A percentile compares a stretch with the other conserved stretches of the same genome.
These are phyloP conservation scores for Lineus longissimus DNA, from an alignment of 1,140 invertebrate species.

Conservation along the genomic window DNA sequence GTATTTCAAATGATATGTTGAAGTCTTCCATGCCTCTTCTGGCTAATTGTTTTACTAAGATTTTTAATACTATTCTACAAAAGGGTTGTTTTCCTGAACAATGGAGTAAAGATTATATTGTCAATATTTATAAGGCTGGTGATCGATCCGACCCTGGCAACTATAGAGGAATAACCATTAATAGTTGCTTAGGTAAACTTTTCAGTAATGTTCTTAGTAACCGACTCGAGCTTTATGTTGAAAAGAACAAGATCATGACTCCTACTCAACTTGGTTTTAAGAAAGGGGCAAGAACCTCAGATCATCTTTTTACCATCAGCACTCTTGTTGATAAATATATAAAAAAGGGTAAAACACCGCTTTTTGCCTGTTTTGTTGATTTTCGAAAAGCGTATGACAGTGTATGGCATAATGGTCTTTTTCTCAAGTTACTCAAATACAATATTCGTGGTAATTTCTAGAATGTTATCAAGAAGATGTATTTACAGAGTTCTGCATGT, in stretches of 20 bases:
- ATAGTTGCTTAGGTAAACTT: not conserved
- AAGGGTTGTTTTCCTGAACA: not conserved
- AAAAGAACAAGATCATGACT: not conserved
- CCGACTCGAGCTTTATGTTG: not conserved
- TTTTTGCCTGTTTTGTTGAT: not conserved
- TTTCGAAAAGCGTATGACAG: not conserved
- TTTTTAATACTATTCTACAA: slow-evolving; percentile 9
- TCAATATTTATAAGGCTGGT: slow-evolving; percentile 10
- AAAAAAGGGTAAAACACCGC: too few relatives aligned
- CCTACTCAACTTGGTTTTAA: not conserved
- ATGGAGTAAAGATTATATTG: slow-evolving; percentile 12
- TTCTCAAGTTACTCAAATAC: not conserved
- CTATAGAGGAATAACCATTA: slow-evolving; percentile 8
- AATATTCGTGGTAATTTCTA: not conserved
- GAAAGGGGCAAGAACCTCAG: not conserved
- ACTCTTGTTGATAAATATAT: not conserved
- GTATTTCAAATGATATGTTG: slow-evolving; percentile 9
- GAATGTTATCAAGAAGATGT: not conserved
- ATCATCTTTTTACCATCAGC: not conserved
- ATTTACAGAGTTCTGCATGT: not conserved
- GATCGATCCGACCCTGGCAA: not conserved
- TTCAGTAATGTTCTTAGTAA: not conserved
- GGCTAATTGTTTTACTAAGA: not conserved
- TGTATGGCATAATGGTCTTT: not conserved
- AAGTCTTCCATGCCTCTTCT: not conserved